Conservation (phyloP, 2,797 vertebrate species). For the Enteromius radiatus region DNA sequence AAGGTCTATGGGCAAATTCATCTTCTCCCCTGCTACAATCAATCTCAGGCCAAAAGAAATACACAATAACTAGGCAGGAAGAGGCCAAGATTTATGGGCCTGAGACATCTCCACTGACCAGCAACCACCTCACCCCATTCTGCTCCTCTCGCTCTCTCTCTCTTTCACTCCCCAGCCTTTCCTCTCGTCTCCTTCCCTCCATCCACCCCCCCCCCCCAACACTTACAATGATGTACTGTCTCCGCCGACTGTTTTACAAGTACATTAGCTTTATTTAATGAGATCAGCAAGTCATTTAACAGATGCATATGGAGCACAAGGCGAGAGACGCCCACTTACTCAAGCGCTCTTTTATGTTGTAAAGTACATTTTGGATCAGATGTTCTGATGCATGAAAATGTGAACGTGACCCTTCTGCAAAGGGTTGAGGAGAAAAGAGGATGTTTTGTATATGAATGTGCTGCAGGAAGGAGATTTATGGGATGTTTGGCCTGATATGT, state of each 20-base stretch:
- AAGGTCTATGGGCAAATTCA: slow-evolving; percentile 93
- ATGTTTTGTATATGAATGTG: slow-evolving; percentile 55
- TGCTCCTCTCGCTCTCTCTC: slow-evolving; percentile 50
- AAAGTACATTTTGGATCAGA: slow-evolving; percentile 61
- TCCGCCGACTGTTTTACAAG: slow-evolving; percentile 98
- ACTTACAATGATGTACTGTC: slow-evolving; percentile 96
- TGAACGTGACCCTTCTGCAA: slow-evolving; percentile 53
- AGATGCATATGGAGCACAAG: slow-evolving; percentile 89
- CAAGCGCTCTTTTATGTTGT: slow-evolving; percentile 54
- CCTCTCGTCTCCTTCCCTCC: slow-evolving; percentile 46
- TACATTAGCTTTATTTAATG: slow-evolving; percentile 99
- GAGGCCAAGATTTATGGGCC: slow-evolving; percentile 97
- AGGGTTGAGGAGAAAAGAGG: slow-evolving; percentile 47
- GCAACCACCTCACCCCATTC: slow-evolving; percentile 89
- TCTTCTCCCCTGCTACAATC: slow-evolving; percentile 95
- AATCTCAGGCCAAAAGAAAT: slow-evolving; percentile 99
- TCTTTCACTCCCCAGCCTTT: slow-evolving; percentile 30
- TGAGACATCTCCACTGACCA: slow-evolving; percentile 97
- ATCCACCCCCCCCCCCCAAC: slow-evolving; percentile 78
- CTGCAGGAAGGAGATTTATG: slow-evolving; percentile 46
- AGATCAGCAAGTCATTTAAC: slow-evolving; percentile 94
- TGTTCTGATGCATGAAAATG: slow-evolving; percentile 60
- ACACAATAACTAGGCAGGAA: slow-evolving; percentile 99
- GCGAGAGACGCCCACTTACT: slow-evolving; percentile 65
- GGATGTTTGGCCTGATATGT: slow-evolving; percentile 54